These are phyloP conservation scores for Drosophila kohkoa DNA, from an alignment of 1,140 invertebrate species.

Conservation along the genomic window DNA sequence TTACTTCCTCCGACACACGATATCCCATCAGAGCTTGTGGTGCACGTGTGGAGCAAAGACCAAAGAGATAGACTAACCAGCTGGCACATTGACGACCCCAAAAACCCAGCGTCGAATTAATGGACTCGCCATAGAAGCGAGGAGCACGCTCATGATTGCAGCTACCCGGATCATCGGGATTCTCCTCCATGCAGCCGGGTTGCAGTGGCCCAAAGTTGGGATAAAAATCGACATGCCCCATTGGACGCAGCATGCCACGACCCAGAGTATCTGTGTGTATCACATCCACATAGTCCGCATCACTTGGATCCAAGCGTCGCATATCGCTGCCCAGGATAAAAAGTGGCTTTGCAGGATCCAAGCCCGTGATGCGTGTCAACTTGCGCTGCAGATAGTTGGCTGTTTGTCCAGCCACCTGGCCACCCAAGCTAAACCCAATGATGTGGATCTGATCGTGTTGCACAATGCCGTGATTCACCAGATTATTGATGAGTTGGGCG, in stretches of 20 bases:
- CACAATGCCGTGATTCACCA: slow-evolving; percentile 86
- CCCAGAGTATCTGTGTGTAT: slow-evolving; percentile 88
- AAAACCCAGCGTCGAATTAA: slow-evolving; percentile 88
- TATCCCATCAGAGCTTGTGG: slow-evolving; percentile 88
- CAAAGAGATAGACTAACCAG: slow-evolving; percentile 88
- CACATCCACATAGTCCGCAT: slow-evolving; percentile 86
- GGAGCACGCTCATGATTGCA: slow-evolving; percentile 89
- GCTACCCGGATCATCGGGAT: slow-evolving; percentile 86
- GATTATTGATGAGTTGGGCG: slow-evolving; percentile 88
- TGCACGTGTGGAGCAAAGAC: slow-evolving; percentile 85
- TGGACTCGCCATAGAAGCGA: slow-evolving; percentile 90
- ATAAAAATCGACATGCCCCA: slow-evolving; percentile 88
- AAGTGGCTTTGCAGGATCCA: slow-evolving; percentile 88
- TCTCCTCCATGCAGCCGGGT: slow-evolving; percentile 87
- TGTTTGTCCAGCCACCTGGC: slow-evolving; percentile 93
- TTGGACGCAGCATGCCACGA: slow-evolving; percentile 85
- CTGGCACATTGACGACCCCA: slow-evolving; percentile 89
- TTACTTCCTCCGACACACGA: slow-evolving; percentile 43
- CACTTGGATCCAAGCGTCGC: slow-evolving; percentile 86
- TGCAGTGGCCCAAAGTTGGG: slow-evolving; percentile 87
- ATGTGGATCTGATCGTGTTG: slow-evolving; percentile 89
- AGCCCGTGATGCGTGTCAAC: slow-evolving; percentile 86
- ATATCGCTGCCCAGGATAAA: slow-evolving; percentile 85
- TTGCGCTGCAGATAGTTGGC: slow-evolving; percentile 87
- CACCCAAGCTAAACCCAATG: slow-evolving; percentile 96